Evolutionary conservation across 2,113 vertebrate species (phyloP).

Genomic region (Scopus umbretta): DNA sequence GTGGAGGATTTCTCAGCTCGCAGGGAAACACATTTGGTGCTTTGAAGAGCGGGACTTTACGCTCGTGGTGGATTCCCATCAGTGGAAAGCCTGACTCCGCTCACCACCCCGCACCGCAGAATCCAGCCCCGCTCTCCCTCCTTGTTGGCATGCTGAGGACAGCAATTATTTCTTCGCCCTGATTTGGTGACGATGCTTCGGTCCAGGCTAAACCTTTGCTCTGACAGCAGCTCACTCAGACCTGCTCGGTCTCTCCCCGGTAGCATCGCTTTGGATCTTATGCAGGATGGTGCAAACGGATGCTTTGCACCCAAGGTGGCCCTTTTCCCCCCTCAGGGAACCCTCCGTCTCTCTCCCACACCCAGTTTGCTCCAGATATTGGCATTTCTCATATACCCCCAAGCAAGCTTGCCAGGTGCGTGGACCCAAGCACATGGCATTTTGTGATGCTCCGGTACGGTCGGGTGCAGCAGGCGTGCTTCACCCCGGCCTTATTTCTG

Average conservation of each 20-base stretch:
- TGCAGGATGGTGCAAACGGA: background rate
- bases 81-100: background rate
- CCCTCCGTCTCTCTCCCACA: fast-evolving
- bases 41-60: background rate
- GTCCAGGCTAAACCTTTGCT: background rate
- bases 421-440: fast-evolving
- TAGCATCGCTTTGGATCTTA: background rate
- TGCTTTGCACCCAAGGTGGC: background rate
- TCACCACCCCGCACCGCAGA: background rate
- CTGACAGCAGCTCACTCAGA: background rate
- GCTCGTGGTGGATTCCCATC: fast-evolving
- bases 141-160: background rate
- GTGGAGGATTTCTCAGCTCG: background rate
- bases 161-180: background rate
- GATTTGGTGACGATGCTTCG: background rate
- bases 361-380: background rate
- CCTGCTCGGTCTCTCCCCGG: fast-evolving
- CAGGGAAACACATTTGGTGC: background rate
- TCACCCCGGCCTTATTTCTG: fast-evolving
- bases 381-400: background rate
- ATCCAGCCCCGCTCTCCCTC: background rate
- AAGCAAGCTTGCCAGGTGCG: background rate
- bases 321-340: background rate
- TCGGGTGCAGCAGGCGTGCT: fast-evolving
- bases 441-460: fast-evolving